Evolutionary conservation across 1,140 invertebrate species (phyloP).

Genomic region (Hestina assimilis): DNA sequence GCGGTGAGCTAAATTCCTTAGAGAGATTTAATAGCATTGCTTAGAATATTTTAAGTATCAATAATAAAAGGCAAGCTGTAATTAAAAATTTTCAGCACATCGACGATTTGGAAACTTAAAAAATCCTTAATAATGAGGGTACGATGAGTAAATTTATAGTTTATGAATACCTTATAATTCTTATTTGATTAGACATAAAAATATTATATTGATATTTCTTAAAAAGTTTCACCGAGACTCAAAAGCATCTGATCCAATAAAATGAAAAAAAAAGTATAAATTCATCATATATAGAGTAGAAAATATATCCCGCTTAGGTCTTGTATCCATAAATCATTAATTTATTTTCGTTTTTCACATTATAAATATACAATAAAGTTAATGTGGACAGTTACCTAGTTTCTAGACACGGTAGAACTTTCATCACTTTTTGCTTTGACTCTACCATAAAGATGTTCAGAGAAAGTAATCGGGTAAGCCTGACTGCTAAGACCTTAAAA

Average conservation of each 20-base stretch:
- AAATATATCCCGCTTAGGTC: not conserved
- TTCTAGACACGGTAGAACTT: constrained; percentile 21
- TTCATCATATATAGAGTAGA: not conserved
- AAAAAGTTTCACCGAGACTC: not conserved
- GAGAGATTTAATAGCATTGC: not conserved
- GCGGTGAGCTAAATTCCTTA: not conserved
- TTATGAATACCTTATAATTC: no score
- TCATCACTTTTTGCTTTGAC: constrained; percentile 25
- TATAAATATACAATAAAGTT: constrained; percentile 26
- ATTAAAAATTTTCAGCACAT: no score
- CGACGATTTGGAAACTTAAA: no score
- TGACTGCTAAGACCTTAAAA: constrained; percentile 10
- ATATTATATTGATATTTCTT: not conserved
- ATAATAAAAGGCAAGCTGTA: no score
- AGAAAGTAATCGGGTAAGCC: constrained; percentile 24
- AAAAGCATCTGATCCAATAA: not conserved
- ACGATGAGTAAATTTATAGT: no score
- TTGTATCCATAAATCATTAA: constrained; percentile 1
- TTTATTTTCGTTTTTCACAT: constrained; percentile 23
- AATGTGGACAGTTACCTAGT: constrained; percentile 20
- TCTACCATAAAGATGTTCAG: constrained; percentile 24
- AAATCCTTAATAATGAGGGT: no score
- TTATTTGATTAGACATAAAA: not conserved
- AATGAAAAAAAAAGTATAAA: not conserved
- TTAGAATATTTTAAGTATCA: no score